Base-by-base conservation (phyloP, 2,113 vertebrate genomes). In the Grallaria varia region DNA sequence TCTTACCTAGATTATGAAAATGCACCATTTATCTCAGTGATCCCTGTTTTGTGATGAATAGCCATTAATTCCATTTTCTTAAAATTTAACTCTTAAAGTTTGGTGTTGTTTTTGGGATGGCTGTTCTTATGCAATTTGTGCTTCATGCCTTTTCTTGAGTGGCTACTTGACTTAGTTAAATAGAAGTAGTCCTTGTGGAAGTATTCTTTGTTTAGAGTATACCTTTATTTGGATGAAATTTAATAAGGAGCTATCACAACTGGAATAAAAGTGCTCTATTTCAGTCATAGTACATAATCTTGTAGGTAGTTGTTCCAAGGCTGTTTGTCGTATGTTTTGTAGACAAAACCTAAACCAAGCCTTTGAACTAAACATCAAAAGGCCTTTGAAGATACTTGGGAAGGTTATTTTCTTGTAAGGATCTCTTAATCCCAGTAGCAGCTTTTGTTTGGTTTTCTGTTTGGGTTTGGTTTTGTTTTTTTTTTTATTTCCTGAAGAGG, bases 281-380 rank as follows among this genome's bases (percentile, higher is more conserved):
- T 94, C 94, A 83, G 69, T 87, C 31, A 68, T 40, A 82, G 50
- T 80, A 72, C 9, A 11, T 79, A 90, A 44, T 69, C 28, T 68
- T 85, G 58, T 60, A 85, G 82, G 25, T 91, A 42, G 39, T 59
- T 74, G 47, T 87, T 95, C 55, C 47, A 47, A 66, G 52, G 40
- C 62, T 85, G 71, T 31, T 77, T 74, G 59, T 87, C 58, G 13
- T 72, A 39, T 66, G n/a, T 91, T 55, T 53, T 79, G 53, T 40
- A 79, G 78, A 85, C 37, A 87, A 94, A 96, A 82, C 62, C 66
- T 72, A 73, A 90, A 91, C 31, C 27, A 27, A 82, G 78, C 22
- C 92, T 97, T 96, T 93, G 87, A 97, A 87, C 82, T 95, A 59
- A 84, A 50, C 85, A 87, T 93, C 93, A 93, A 93, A 95, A 94